These are phyloP conservation scores for Drosophila fungiperda DNA, from an alignment of 2,888 invertebrate species.

Conservation along the genomic window DNA sequence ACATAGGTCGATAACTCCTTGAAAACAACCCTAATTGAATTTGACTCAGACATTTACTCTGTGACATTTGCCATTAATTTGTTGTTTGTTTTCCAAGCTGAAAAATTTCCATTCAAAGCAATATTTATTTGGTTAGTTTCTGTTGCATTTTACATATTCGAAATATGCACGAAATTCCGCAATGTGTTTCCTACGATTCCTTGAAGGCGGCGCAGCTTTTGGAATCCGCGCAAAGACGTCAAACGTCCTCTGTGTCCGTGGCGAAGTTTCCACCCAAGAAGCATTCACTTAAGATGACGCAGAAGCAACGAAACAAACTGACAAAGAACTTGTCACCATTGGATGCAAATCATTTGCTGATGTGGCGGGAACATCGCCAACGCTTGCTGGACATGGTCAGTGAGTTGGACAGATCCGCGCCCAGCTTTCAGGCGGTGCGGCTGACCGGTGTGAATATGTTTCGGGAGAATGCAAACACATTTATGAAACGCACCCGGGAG, in stretches of 20 bases:
- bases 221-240: neutral
- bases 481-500: slow-evolving; percentile 58
- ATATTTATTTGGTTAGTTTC: neutral
- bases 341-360: neutral
- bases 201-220: neutral
- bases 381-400: slow-evolving; percentile 35
- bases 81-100: neutral
- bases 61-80: neutral
- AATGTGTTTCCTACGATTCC: slow-evolving; percentile 23
- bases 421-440: slow-evolving; percentile 49
- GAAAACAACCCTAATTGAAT: neutral
- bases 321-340: neutral
- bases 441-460: slow-evolving; percentile 48
- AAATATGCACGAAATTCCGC: slow-evolving; percentile 34
- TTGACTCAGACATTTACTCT: neutral
- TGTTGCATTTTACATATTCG: neutral
- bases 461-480: slow-evolving; percentile 52
- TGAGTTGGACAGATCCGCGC: slow-evolving; percentile 49
- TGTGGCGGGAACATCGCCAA: slow-evolving; percentile 59
- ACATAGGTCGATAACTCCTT: neutral
- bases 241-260: too few species aligned
- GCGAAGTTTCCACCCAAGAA: neutral
- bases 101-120: neutral
- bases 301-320: neutral
- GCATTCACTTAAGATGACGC: neutral